Base-by-base conservation (phyloP, 2,797 vertebrate genomes). In the Lacerta agilis region DNA sequence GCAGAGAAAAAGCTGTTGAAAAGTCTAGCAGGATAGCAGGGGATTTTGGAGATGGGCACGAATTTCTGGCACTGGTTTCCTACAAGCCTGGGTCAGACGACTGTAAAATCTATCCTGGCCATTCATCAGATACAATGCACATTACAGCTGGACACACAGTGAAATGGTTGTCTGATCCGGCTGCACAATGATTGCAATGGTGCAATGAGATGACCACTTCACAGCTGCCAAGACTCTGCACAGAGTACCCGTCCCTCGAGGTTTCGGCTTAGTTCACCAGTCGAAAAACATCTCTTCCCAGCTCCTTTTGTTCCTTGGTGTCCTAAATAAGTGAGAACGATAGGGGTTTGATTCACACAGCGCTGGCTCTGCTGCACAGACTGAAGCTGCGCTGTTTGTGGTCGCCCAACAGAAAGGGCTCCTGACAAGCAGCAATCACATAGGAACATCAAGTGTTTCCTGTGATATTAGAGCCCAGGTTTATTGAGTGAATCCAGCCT, bases 71-170 rank as follows among this genome's bases (percentile, higher is more conserved):
- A 55, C n/a, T 5, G 4, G n/a, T 75, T 80, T 85, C 69, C 41
- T 66, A n/a, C 41, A 45, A 25, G 49, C 75, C 77, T 88, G 25
- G 58, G 55, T 75, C 41, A 89, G 33, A 76, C 41, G 58, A 89
- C 10, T 20, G 71, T 82, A 82, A 89, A 85, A 81, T 49, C 78
- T 75, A 29, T 11, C 43, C 83, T 80, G 83, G 79, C 41, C 61
- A 49, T 76, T 86, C 33, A 27, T 85, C 82, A 41, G n/a, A 61
- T 18, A 41, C 43, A 76, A 76, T 81, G 45, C 11, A 82, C 72
- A 76, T 81, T 75, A 45, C 58, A 81, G 55, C 29, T 85, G 49
- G 76, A 55, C 83, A 71, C 33, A 23, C 67, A 49, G 9, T 38
- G 15, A 36, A 87, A 67, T 67, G 29, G 72, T 73, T 79, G 43